A percentile compares a stretch with the other conserved stretches of the same genome.
Evolutionary conservation across 2,113 vertebrate genomes (phyloP).

Genomic region (Plecotus auritus): DNA sequence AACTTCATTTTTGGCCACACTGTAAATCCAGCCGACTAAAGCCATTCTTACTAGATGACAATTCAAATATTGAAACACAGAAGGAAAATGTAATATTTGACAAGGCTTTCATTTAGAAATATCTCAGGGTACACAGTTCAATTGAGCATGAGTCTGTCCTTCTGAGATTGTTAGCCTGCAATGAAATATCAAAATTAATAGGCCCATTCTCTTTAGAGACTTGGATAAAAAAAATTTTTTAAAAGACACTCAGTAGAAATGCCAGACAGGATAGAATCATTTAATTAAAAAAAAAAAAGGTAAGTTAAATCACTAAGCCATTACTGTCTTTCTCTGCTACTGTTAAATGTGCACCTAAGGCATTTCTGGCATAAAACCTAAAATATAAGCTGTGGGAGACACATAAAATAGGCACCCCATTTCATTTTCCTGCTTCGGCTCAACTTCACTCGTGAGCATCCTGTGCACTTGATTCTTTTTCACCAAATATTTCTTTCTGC

Average conservation of each 20-base stretch:
- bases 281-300: slow-evolving; percentile 32
- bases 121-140: slow-evolving; percentile 50
- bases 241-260: slow-evolving; percentile 20
- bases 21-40: slow-evolving; percentile 47
- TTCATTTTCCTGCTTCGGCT: slow-evolving; percentile 7
- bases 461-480: slow-evolving; percentile 30
- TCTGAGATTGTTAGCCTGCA: slow-evolving; percentile 60
- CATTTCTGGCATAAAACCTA: background rate
- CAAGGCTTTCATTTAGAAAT: slow-evolving; percentile 63
- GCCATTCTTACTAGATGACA: slow-evolving; percentile 44
- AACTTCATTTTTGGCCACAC: slow-evolving; percentile 25
- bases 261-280: slow-evolving; percentile 37
- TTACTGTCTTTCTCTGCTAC: slow-evolving; percentile 30
- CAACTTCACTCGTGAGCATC: background rate
- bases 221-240: background rate
- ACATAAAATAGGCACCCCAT: background rate
- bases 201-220: slow-evolving; percentile 49
- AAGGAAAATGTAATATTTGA: slow-evolving; percentile 62
- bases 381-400: background rate
- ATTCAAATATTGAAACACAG: slow-evolving; percentile 36
- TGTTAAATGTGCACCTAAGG: slow-evolving; percentile 32
- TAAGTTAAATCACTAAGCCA: slow-evolving; percentile 22
- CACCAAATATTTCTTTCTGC: slow-evolving; percentile 49
- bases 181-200: slow-evolving; percentile 66
- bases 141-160: slow-evolving; percentile 57